Base-by-base conservation (phyloP, 2,888 invertebrate species). In the Aleiodes alternator region DNA sequence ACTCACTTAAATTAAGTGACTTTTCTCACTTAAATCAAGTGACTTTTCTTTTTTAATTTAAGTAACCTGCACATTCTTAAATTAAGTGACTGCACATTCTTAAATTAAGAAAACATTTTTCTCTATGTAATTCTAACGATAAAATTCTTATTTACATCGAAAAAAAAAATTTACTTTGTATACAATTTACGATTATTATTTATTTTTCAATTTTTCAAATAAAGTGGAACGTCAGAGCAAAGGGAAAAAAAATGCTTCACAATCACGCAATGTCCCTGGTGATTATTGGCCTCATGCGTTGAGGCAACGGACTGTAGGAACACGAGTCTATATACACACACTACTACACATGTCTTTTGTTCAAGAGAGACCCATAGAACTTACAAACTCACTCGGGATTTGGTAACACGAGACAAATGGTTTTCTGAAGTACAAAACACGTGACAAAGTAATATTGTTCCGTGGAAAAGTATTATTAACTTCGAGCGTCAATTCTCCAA, bases 391-490 rank as follows among this genome's bases (percentile, higher is more conserved):
- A 48, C 64, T 48, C 16, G 43, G 64, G 4, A 12, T 12, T 14
- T 5, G n/a, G 66, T 66, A 66, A 66, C 66, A 66, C 50, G 66
- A 66, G 57, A 59, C 59, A 72, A 75, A 72, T 72, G 57, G 73
- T 56, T 61, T 69, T 56, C 55, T 43, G 14, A 23, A 56, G 56
- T 48, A 69, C 51, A 51, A 53, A 68, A 53, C 73, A 71, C 73
- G 69, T 73, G 77, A 31, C 64, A 66, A 12, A 56, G 75, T 74
- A 75, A 59, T 75, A 78, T 73, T 75, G 73, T 70, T 74, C 64
- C 56, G n/a, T 72, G 55, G 74, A 74, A 75, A 72, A 69, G 70
- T 64, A 57, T 38, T 56, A 23, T 69, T 61, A 71, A 61, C 14
- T 64, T 71, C 51, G 71, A 61, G 61, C 14, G 43, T 61, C 61